Conservation (phyloP, 2,888 invertebrate species). For the Thumatha senex region DNA sequence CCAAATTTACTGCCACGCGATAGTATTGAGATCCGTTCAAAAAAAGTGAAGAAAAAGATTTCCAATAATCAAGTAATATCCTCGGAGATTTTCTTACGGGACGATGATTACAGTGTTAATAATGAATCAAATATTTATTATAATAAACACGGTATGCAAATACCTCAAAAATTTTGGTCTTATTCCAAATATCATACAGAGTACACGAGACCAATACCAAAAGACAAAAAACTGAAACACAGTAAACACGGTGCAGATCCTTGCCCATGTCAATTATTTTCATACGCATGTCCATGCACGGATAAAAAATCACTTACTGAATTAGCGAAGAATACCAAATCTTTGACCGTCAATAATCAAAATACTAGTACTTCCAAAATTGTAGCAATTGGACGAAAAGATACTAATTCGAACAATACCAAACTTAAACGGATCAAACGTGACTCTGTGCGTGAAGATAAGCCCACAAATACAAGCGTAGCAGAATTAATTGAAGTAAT, state of each 20-base stretch:
- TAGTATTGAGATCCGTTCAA: slow-evolving; percentile 44
- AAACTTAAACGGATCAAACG: slow-evolving; percentile 37
- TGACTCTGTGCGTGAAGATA: slow-evolving; percentile 40
- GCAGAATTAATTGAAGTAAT: slow-evolving; percentile 31
- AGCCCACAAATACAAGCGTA: slow-evolving; percentile 45
- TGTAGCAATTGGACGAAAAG: slow-evolving; percentile 22
- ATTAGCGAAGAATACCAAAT: slow-evolving; percentile 47
- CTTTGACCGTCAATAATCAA: slow-evolving; percentile 44
- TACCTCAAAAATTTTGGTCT: slow-evolving; percentile 62
- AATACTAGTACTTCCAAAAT: slow-evolving; percentile 46
- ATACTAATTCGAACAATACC: slow-evolving; percentile 16
- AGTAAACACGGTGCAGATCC: slow-evolving; percentile 58
- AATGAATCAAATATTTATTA: slow-evolving; percentile 28
- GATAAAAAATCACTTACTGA: slow-evolving; percentile 52
- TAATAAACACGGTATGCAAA: slow-evolving; percentile 37
- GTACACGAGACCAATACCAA: slow-evolving; percentile 51
- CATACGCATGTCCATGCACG: slow-evolving; percentile 64
- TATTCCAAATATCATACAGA: slow-evolving; percentile 64
- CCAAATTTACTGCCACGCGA: slow-evolving; percentile 45
- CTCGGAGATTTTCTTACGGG: slow-evolving; percentile 61
- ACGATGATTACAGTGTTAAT: slow-evolving; percentile 38
- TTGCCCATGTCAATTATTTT: slow-evolving; percentile 69
- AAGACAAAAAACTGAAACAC: slow-evolving; percentile 53
- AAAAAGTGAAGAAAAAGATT: slow-evolving; percentile 43
- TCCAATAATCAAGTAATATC: slow-evolving; percentile 44